phyloP scores from a whole-genome alignment of 2,888 invertebrate species.

The Dasysyrphus albostriatus region DNA sequence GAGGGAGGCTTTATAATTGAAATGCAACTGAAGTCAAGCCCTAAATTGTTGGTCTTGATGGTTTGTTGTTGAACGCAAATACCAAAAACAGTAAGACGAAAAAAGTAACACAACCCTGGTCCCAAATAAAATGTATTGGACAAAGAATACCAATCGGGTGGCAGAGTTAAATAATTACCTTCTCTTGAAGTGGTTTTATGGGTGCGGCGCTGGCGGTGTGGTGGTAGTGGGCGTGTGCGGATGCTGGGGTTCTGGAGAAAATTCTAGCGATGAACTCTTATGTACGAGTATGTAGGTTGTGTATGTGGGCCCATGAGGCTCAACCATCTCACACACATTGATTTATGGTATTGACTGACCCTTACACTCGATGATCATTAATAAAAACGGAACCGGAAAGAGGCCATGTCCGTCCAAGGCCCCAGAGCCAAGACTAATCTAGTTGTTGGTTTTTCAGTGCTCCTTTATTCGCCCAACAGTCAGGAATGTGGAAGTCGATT shows the following conservation, averaged over 20 bases:
- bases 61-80: conserved; percentile 38
- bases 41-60: conserved; percentile 23
- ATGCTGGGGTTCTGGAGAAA: not conserved
- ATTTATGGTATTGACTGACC: conserved; percentile 52
- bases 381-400: conserved; percentile 40
- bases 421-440: conserved; percentile 27
- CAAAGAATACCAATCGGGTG: conserved; percentile 55
- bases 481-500: conserved; percentile 29
- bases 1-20: conserved; percentile 46
- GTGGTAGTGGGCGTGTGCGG: no score
- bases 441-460: conserved; percentile 36
- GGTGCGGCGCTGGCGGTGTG: not conserved
- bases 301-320: not conserved
- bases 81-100: conserved; percentile 6
- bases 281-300: not conserved
- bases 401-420: conserved; percentile 22
- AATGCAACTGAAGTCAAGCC: conserved; percentile 47
- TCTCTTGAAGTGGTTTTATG: conserved; percentile 43
- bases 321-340: conserved; percentile 40
- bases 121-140: conserved; percentile 54
- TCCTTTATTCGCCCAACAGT: conserved; percentile 1
- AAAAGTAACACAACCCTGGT: conserved; percentile 10
- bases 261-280: not conserved
- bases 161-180: conserved; percentile 67
- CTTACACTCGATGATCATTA: conserved; percentile 49